phyloP scores from a whole-genome alignment of 1,140 invertebrate species.

The Drosophila kanapiae region DNA sequence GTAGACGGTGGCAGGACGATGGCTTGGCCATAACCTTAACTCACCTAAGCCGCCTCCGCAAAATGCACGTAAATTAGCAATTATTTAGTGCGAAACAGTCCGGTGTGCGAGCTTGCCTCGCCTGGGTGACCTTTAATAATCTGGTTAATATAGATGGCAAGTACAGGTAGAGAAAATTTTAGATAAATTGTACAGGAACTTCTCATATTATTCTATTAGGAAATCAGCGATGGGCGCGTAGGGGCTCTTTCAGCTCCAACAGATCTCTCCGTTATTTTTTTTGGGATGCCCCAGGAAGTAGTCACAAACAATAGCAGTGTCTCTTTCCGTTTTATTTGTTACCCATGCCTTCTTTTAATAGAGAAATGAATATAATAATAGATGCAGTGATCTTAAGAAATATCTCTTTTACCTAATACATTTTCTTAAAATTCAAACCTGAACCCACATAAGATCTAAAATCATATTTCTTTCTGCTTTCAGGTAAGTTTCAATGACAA shows the following conservation, averaged over 20 bases:
- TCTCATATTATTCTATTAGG: no score
- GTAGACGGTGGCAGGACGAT: conserved; percentile 16
- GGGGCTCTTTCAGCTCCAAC: no score
- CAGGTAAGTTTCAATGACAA: conserved; percentile 51
- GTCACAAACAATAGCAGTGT: no score
- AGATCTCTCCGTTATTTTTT: no score
- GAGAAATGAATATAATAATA: neutral
- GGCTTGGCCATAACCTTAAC: conserved; percentile 24
- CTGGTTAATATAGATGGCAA: conserved; percentile 35
- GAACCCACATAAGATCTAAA: neutral
- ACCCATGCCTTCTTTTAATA: no score
- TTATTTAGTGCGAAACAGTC: conserved; percentile 61
- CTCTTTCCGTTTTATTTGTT: no score
- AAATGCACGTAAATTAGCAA: conserved; percentile 66
- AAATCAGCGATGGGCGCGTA: no score
- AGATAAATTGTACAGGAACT: neutral
- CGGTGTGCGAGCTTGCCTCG: conserved; percentile 9
- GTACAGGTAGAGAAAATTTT: neutral
- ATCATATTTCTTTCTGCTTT: conserved; percentile 35
- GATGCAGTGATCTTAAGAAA: no score
- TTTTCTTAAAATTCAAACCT: neutral
- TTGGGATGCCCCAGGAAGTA: no score
- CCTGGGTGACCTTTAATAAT: conserved; percentile 42
- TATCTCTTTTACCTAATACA: neutral
- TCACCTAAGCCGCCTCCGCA: conserved; percentile 33